Evolutionary conservation across 2,797 vertebrate species (phyloP), one percentile per base, ranked within the genome.

Genomic region (Sebastes variabilis): DNA sequence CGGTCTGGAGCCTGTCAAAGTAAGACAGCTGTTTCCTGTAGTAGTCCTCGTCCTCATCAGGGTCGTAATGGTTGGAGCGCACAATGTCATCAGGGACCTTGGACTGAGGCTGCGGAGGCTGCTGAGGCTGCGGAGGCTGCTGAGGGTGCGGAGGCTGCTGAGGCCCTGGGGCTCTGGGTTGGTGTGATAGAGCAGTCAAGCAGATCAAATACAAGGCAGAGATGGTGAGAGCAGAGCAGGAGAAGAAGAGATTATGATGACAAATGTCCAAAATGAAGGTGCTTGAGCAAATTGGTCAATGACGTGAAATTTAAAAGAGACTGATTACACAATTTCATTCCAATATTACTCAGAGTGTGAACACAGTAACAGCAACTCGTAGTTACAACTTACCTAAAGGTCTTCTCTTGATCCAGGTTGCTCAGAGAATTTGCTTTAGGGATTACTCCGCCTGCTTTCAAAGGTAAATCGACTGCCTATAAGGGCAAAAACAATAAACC

Each of bases 21-120:
- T 97, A 99, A 0, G 98, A 99, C 81, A 99, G 96, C 95, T 99
- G 98, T 80, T 99, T 99, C 65, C 97, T 96, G 84, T 99, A 99
- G 84, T 98, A 99, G 59, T 99, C 98, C 79, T 99, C 98, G 14
- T 99, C 98, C 65, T 99, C 98, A 36, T 99, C 97, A 0, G 97
- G 97, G 79, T 99, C 94, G 0, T 98, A 98, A 77, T 98, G 97
- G 89, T 98, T 98, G n/a, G 97, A 95, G 65, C 98, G 97, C 60
- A 99, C 96, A 0, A 99, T 97, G 72, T 99, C 98, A 89, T 98
- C 97, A 4, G 94, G 94, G 5, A 92, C 94, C 76, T 96, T 96
- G 32, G 94, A 71, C 80, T 97, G 67, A 70, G 66, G 66, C 64
- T 66, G 62, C 5, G 98, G 98, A 20, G 97, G 97, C 94, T 97